Evolutionary conservation across 1,140 invertebrate species (phyloP).

Genomic region (Cydia amplana): DNA sequence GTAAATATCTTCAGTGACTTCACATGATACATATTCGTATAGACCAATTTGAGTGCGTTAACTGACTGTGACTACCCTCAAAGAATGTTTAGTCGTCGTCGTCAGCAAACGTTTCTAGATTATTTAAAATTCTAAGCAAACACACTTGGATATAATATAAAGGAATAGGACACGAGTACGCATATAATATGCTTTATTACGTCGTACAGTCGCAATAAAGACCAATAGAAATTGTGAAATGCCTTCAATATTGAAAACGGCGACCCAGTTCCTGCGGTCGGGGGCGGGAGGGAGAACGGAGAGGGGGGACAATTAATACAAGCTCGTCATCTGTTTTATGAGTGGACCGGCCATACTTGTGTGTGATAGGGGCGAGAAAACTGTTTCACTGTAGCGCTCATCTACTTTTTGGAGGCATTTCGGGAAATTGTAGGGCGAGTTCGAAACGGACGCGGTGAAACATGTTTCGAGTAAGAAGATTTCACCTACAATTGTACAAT

Average conservation of each 20-base stretch:
- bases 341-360: conserved; percentile 31
- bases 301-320: conserved; percentile 53
- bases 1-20: too few relatives aligned
- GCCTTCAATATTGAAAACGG: conserved; percentile 73
- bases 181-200: conserved; percentile 68
- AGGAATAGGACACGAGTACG: conserved; percentile 37
- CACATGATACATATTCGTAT: too few relatives aligned
- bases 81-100: neutral
- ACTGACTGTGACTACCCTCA: too few relatives aligned
- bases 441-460: too few relatives aligned
- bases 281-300: conserved; percentile 35
- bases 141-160: conserved; percentile 13
- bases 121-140: conserved; percentile 5
- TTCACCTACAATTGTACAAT: too few relatives aligned
- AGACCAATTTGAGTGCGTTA: too few relatives aligned
- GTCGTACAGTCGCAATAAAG: conserved; percentile 62
- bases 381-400: neutral
- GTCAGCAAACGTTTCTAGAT: neutral
- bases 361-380: conserved; percentile 3
- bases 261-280: conserved; percentile 62
- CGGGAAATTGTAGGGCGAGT: neutral
- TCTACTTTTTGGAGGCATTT: conserved; percentile 2
- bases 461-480: too few relatives aligned
- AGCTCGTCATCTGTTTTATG: conserved; percentile 59
- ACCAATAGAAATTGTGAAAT: conserved; percentile 72